These are phyloP conservation scores for Pseudomyrmex concolor DNA, from an alignment of 1,140 invertebrate genomes.

Conservation along the genomic window DNA sequence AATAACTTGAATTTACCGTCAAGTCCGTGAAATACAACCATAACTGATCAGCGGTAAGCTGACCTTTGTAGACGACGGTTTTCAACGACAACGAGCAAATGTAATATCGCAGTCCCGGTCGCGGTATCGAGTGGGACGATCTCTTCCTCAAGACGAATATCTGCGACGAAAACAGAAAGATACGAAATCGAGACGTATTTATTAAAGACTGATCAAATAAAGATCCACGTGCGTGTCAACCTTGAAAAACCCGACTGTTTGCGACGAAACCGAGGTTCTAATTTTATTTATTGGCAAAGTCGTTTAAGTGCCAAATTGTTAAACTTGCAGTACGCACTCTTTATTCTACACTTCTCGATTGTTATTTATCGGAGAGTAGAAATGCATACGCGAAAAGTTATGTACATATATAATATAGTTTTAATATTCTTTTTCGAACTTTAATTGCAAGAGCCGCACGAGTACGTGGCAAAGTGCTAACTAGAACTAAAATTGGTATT, in stretches of 20 bases:
- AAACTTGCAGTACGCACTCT: not conserved
- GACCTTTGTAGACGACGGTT: conserved; percentile 98
- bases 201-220: conserved; percentile 15
- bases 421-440: no score
- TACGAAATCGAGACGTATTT: conserved; percentile 26
- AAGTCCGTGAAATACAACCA: conserved; percentile 93
- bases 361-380: not conserved
- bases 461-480: not conserved
- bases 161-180: conserved; percentile 83
- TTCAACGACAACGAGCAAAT: conserved; percentile 97
- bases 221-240: not conserved
- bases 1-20: conserved; percentile 79
- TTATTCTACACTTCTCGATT: not conserved
- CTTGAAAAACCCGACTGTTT: conserved; percentile 39
- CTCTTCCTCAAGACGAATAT: conserved; percentile 97
- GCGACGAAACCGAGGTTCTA: conserved; percentile 54
- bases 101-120: conserved; percentile 95
- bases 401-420: no score
- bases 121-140: conserved; percentile 94
- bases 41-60: conserved; percentile 97
- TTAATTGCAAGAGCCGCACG: no score
- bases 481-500: not conserved
- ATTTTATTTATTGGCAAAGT: conserved; percentile 67
- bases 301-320: conserved; percentile 63
- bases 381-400: no score